phyloP scores from a whole-genome alignment of 2,797 vertebrate genomes.

The Megalops cyprinoides region DNA sequence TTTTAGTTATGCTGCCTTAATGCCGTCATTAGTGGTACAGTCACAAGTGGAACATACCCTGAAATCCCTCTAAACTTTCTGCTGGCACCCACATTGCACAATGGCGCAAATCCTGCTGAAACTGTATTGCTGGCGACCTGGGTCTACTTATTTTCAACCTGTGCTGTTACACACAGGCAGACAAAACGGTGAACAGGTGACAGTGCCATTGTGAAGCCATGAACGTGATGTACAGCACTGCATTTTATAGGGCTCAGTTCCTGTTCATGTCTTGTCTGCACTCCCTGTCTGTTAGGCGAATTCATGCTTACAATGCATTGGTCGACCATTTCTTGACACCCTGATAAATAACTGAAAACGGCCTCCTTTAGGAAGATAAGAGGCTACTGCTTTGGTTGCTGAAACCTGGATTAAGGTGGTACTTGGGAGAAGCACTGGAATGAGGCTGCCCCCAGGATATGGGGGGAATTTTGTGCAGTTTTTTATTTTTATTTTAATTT shows the following conservation, averaged over 20 bases:
- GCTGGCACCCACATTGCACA: too few relatives aligned
- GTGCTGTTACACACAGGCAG: neutral
- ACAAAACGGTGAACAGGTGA: neutral
- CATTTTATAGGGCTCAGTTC: too few relatives aligned
- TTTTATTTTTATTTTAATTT: too few relatives aligned
- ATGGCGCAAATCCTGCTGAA: neutral
- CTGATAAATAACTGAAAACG: conserved; percentile 39
- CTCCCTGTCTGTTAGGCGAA: too few relatives aligned
- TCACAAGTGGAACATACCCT: too few relatives aligned
- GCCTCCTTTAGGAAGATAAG: neutral
- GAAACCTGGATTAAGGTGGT: conserved; percentile 56
- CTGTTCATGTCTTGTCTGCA: too few relatives aligned
- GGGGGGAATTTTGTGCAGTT: too few relatives aligned
- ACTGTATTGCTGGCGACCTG: neutral
- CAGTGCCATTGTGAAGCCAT: neutral
- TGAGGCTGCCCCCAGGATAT: neutral
- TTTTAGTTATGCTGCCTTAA: too few relatives aligned
- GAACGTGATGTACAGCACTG: neutral
- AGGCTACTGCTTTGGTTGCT: conserved; percentile 44
- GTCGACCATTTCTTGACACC: conserved; percentile 29
- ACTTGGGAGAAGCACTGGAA: conserved; percentile 33
- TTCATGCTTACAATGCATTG: too few relatives aligned
- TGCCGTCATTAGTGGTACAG: too few relatives aligned
- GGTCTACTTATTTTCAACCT: neutral
- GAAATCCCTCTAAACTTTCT: too few relatives aligned